phyloP scores from a whole-genome alignment of 2,797 vertebrate genomes.

The Leucoraja ocellata region DNA sequence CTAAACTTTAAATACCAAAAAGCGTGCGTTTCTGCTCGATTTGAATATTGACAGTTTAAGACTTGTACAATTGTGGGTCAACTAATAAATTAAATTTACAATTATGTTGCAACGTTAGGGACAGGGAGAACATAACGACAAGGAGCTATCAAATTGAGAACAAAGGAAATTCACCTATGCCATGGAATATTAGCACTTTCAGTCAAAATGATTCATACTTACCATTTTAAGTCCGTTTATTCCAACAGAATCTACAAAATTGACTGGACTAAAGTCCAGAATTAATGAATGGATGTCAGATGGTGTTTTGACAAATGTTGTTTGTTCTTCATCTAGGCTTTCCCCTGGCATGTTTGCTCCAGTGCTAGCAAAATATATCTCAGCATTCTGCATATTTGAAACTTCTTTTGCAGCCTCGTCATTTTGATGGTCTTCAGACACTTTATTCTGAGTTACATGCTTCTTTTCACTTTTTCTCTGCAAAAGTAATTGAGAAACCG shows the following conservation, averaged over 20 bases:
- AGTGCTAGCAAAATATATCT: constrained; percentile 44
- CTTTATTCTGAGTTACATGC: constrained; percentile 63
- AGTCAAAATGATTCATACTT: constrained; percentile 45
- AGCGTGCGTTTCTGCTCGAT: no score
- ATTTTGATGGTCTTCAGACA: constrained; percentile 46
- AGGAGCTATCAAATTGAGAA: background rate
- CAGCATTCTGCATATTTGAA: constrained; percentile 47
- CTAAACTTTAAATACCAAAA: no score
- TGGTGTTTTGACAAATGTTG: constrained; percentile 59
- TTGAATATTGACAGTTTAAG: background rate
- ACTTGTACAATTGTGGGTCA: background rate
- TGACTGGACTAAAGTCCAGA: constrained; percentile 78
- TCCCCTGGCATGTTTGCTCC: no score
- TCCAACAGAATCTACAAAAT: constrained; percentile 88
- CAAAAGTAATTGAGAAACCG: constrained; percentile 3
- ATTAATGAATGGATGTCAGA: constrained; percentile 65
- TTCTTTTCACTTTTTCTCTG: constrained; percentile 58
- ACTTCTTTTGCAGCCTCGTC: constrained; percentile 61
- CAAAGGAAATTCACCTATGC: background rate
- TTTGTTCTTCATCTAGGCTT: constrained; percentile 55
- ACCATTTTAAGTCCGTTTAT: constrained; percentile 83
- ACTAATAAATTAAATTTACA: constrained; percentile 23
- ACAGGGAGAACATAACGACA: background rate
- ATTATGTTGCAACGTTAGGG: background rate
- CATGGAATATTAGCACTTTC: background rate